Evolutionary conservation across 2,797 vertebrate genomes (phyloP), one percentile per base, ranked within the genome.

Genomic region (Myotis planiceps): DNA sequence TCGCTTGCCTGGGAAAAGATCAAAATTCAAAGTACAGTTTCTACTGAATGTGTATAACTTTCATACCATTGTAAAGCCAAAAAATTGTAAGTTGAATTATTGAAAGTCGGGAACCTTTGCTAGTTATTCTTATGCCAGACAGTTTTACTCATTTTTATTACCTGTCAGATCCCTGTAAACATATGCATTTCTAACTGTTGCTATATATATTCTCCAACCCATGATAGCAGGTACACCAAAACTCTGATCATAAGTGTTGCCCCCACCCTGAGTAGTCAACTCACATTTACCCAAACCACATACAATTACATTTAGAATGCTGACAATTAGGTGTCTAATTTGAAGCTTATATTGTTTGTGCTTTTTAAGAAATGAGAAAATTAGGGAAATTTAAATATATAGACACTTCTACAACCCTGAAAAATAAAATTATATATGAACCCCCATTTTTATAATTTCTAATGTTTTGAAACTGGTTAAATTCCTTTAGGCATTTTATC

Each of bases 391-490:
- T 87, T 39, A 65, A 68, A 80, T 3, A 74, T 37, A 89, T 27
- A 47, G 87, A 63, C 66, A 92, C 27, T 9, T 7, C 3, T 63
- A n/a, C 45, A 75, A 87, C 19, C 7, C 32, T 78, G 42, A 83
- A 90, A 88, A 85, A 72, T 88, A 88, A 86, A 90, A 90, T 84
- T 91, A 91, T 90, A 68, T n/a, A 83, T 71, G 51, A 74, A 13
- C 91, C 92, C 92, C 94, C 58, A 92, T 60, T 34, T 92, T 95
- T 37, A 71, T 90, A 79, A 90, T 93, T 12, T 18, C 79, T 49
- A 6, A 97, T 95, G 74, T 97, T 97, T 93, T 96, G 84, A 97
- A 98, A 90, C 83, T 78, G 89, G 87, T 86, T 98, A 97, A 96
- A 92, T 39, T 95, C 86, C 90, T 95, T 97, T 87, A 65, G 78